phyloP scores from a whole-genome alignment of 2,113 vertebrate genomes.

The Neolamprologus longior region DNA sequence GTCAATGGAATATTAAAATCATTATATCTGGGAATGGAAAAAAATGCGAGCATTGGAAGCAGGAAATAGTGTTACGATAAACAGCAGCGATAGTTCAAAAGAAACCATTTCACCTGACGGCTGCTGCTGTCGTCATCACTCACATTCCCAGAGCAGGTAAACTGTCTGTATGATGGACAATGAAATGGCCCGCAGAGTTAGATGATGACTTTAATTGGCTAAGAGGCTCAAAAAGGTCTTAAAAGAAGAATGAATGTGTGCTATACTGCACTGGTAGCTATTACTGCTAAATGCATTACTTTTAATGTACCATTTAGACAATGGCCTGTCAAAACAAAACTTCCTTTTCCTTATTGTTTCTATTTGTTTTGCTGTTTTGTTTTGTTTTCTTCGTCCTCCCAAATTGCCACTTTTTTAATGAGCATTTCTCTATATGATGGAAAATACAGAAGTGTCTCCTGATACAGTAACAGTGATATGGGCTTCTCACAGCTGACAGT shows the following conservation, averaged over 20 bases:
- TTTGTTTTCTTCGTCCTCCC: neutral
- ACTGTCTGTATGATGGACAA: neutral
- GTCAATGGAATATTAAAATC: constrained; percentile 62
- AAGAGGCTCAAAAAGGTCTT: neutral
- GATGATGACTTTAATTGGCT: neutral
- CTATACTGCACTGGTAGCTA: neutral
- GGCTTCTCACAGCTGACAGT: constrained; percentile 43
- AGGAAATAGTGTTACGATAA: constrained; percentile 7
- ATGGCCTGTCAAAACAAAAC: neutral
- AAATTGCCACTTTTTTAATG: constrained; percentile 30
- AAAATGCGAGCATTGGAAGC: neutral
- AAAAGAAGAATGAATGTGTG: neutral
- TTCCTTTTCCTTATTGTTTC: neutral
- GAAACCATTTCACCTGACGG: neutral
- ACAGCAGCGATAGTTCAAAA: constrained; percentile 12
- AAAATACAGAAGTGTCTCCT: neutral
- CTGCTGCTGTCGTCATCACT: neutral
- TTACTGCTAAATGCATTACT: neutral
- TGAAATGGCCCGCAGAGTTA: neutral
- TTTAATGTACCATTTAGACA: neutral
- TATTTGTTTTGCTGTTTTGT: neutral
- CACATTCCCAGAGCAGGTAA: neutral
- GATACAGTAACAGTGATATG: constrained; percentile 20
- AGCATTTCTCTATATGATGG: neutral
- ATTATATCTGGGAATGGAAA: constrained; percentile 30